These are phyloP conservation scores for Chelon auratus DNA, from an alignment of 2,797 vertebrate genomes.

Conservation along the genomic window DNA sequence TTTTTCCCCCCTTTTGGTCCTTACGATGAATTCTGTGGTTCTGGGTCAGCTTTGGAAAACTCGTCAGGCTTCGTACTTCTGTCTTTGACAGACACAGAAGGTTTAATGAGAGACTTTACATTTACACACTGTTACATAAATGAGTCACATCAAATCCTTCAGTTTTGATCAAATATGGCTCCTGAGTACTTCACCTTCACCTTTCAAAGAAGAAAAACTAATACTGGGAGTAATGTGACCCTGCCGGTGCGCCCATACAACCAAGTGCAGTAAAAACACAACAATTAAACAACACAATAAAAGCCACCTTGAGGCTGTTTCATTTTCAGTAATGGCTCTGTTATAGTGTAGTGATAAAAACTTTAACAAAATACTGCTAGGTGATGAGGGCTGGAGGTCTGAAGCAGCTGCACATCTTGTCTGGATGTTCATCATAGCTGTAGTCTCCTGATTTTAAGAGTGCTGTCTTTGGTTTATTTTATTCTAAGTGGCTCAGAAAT, in stretches of 20 bases:
- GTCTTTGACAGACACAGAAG: background rate
- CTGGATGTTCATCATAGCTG: background rate
- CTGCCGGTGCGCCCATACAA: background rate
- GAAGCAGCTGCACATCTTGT: too few relatives aligned
- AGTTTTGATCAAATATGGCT: background rate
- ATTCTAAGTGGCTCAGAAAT: background rate
- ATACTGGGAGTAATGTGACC: background rate
- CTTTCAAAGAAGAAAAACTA: background rate
- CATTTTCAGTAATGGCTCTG: background rate
- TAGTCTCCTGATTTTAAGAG: background rate
- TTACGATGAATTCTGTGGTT: background rate
- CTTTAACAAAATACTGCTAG: background rate
- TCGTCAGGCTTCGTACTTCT: background rate
- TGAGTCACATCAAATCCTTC: background rate
- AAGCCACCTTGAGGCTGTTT: background rate
- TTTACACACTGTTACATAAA: too few relatives aligned
- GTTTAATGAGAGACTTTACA: background rate
- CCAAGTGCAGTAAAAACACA: background rate
- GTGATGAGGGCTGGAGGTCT: background rate
- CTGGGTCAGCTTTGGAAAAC: background rate
- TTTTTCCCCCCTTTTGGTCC: too few relatives aligned
- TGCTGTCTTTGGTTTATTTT: background rate
- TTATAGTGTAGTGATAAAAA: background rate
- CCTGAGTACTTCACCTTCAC: background rate
- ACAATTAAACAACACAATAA: too few relatives aligned